Evolutionary conservation across 2,888 invertebrate genomes (phyloP).

Genomic region (Agrochola lota): DNA sequence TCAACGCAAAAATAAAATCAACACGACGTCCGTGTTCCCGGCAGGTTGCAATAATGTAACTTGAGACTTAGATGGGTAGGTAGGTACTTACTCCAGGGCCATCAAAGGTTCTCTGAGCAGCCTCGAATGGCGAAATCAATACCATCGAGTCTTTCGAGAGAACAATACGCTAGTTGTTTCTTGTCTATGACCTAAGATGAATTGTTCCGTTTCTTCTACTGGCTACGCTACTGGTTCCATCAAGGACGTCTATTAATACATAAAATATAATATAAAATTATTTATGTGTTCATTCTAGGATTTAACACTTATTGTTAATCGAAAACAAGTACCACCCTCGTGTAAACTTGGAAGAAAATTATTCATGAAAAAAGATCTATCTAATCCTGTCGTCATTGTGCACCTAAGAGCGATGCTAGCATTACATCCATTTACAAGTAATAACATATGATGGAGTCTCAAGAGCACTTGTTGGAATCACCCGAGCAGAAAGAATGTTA

Average conservation of each 20-base stretch:
- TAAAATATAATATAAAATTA: not conserved
- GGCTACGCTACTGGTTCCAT: constrained; percentile 4
- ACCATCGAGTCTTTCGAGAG: constrained; percentile 4
- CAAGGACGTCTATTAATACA: not conserved
- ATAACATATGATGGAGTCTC: constrained; percentile 57
- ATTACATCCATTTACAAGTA: constrained; percentile 43
- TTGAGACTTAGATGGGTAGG: not conserved
- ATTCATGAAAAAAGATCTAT: constrained; percentile 13
- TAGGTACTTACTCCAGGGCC: not conserved
- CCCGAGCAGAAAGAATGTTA: constrained; percentile 66
- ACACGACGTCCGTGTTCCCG: not conserved
- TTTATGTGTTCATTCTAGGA: not conserved
- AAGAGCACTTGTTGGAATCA: constrained; percentile 53
- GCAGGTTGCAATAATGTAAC: constrained; percentile 20
- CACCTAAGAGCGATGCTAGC: constrained; percentile 35
- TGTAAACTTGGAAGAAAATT: constrained; percentile 18
- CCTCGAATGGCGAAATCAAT: constrained; percentile 30
- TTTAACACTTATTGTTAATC: not conserved
- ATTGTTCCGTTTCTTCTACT: constrained; percentile 10
- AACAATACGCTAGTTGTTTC: constrained; percentile 29
- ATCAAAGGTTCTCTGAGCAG: constrained; percentile 21
- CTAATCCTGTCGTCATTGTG: constrained; percentile 22
- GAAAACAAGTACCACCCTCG: not conserved
- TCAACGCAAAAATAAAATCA: not conserved
- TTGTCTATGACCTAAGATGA: constrained; percentile 14